These are phyloP conservation scores for Drosophila meridiana DNA, from an alignment of 2,888 invertebrate genomes.

Conservation along the genomic window DNA sequence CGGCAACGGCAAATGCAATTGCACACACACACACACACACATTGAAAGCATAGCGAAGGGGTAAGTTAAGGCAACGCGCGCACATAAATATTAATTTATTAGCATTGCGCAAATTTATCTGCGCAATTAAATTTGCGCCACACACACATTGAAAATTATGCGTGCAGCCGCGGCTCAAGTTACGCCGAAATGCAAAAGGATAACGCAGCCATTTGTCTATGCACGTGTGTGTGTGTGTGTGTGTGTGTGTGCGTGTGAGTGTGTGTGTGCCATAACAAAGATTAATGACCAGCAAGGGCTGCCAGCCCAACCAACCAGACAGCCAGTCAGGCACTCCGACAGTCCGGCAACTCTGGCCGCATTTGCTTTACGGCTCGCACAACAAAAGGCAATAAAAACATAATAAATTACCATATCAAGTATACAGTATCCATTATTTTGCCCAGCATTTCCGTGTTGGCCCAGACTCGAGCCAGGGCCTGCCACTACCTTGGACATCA, in stretches of 20 bases:
- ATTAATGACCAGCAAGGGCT: slow-evolving; percentile 82
- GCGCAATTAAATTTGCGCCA: slow-evolving; percentile 72
- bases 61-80: slow-evolving; percentile 20
- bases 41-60: not conserved
- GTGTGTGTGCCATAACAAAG: slow-evolving; percentile 79
- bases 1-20: slow-evolving; percentile 45
- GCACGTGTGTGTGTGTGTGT: slow-evolving; percentile 24
- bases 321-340: slow-evolving; percentile 17
- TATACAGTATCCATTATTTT: slow-evolving; percentile 69
- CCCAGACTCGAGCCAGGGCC: slow-evolving; percentile 19
- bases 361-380: slow-evolving; percentile 60
- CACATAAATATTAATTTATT: slow-evolving; percentile 79
- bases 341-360: slow-evolving; percentile 41
- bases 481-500: slow-evolving; percentile 36
- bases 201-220: slow-evolving; percentile 64
- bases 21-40: slow-evolving; percentile 8
- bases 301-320: slow-evolving; percentile 37
- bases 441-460: slow-evolving; percentile 72
- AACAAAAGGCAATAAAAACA: slow-evolving; percentile 82
- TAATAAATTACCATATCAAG: slow-evolving; percentile 84
- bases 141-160: slow-evolving; percentile 53
- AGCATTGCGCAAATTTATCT: slow-evolving; percentile 77
- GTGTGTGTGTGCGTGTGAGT: slow-evolving; percentile 28
- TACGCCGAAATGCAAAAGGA: slow-evolving; percentile 75
- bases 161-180: slow-evolving; percentile 72